Evolutionary conservation across 2,113 vertebrate genomes (phyloP), one percentile per base, ranked within the genome.

Genomic region (Callipepla squamata): DNA sequence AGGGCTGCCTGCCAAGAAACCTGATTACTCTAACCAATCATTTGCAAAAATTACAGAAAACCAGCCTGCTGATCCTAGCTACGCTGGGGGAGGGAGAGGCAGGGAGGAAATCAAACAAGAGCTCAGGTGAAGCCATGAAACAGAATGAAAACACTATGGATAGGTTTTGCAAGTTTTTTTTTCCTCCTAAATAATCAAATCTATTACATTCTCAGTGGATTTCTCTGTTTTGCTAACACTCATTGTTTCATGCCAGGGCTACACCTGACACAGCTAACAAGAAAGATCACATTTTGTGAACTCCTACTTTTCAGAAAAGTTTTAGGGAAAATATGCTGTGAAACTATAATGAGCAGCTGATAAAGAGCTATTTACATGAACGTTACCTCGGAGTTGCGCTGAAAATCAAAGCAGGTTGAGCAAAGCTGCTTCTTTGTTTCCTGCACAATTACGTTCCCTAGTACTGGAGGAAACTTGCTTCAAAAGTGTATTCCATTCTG

Each of bases 1-100:
- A 95, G 84, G 80, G 86, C 69, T 69, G 20, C 65, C 69, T 92
- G 92, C 89, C 91, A 94, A 92, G 80, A 89, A 95, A 48, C 15
- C 65, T 86, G 80, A 95, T 89, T 92, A 66, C 69, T 81, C 5
- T 69, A 90, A 87, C 53, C 44, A 90, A 58, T 75, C 86, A 81
- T 80, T 89, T 90, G 45, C 65, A 89, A 69, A 77, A 88, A 67
- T 58, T 57, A 85, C 47, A 85, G 82, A 84, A 78, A 86, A 57
- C 8, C 51, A 89, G 18, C 66, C 62, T 26, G 21, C 58, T 67
- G 38, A 42, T 47, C 42, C 42, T 47, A 77, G 58, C 59, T 30
- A 2, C 36, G 22, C 55, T 50, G 55, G 21, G 85, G 44, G 9
- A 89, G 26, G 48, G 36, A 10, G 42, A 92, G 3, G 44, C 44